These are phyloP conservation scores for Haliaeetus leucogaster DNA, from an alignment of 2,113 vertebrate species.

Conservation along the genomic window DNA sequence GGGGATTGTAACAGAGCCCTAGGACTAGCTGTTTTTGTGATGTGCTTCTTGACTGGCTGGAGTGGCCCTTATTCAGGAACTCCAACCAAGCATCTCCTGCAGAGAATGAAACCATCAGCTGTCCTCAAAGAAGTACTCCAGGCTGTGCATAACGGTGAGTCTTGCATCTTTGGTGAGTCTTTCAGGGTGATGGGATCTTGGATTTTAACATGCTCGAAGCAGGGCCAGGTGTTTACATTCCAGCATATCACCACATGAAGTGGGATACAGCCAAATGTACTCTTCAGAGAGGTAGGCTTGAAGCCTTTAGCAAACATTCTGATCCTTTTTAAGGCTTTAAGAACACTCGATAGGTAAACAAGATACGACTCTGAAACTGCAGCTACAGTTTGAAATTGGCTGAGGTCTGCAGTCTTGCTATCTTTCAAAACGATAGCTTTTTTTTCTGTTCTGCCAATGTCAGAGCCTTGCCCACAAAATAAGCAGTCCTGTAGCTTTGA, in stretches of 20 bases:
- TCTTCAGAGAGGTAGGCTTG: not conserved
- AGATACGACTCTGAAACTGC: not conserved
- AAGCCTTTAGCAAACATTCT: not conserved
- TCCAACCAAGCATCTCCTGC: not conserved
- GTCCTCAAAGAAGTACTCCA: not conserved
- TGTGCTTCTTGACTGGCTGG: not conserved
- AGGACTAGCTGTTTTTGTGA: not conserved
- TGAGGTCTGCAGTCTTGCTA: not conserved
- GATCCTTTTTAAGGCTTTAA: not conserved
- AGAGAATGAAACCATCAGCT: not conserved
- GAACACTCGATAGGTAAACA: not conserved
- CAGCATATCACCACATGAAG: not conserved
- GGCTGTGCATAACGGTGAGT: accelerated
- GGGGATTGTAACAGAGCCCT: not conserved
- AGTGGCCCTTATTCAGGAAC: not conserved
- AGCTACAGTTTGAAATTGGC: not conserved
- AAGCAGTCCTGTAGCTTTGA: not conserved
- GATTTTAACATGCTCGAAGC: not conserved
- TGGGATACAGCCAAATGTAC: not conserved
- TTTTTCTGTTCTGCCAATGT: not conserved
- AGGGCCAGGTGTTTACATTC: not conserved
- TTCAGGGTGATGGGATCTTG: not conserved
- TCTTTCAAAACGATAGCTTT: not conserved
- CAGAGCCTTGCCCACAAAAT: not conserved
- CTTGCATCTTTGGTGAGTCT: not conserved